Conservation (phyloP, 2,113 vertebrate genomes). For the Gallinago jamesoni region DNA sequence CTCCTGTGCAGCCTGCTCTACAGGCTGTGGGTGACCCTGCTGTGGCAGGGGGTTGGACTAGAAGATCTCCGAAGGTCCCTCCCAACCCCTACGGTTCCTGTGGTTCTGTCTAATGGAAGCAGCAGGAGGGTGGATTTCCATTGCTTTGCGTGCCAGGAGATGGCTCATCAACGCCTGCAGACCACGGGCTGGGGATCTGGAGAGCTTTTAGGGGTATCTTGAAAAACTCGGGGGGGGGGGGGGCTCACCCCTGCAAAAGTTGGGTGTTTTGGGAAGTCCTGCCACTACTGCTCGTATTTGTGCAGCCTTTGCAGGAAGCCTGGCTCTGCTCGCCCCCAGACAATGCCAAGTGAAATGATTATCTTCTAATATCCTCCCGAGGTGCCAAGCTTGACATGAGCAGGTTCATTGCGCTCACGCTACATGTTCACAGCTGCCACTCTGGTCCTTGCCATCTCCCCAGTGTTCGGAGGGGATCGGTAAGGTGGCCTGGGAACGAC, state of each 20-base stretch:
- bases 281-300: neutral
- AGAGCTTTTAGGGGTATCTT: neutral
- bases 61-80: too few relatives aligned
- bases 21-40: too few relatives aligned
- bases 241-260: fast-evolving
- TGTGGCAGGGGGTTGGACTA: too few relatives aligned
- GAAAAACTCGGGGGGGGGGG: fast-evolving
- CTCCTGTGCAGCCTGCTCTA: too few relatives aligned
- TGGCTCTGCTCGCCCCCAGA: neutral
- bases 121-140: neutral
- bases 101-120: neutral
- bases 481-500: neutral
- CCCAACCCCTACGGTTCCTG: too few relatives aligned
- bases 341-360: neutral
- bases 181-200: neutral
- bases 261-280: neutral
- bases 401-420: neutral
- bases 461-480: neutral
- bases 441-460: neutral
- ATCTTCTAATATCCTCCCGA: fast-evolving
- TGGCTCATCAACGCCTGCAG: neutral
- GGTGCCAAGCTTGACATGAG: neutral
- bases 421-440: neutral
- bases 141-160: neutral
- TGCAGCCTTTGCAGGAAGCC: neutral